Base-by-base conservation (phyloP, 2,797 vertebrate species). In the Hemibagrus guttatus region DNA sequence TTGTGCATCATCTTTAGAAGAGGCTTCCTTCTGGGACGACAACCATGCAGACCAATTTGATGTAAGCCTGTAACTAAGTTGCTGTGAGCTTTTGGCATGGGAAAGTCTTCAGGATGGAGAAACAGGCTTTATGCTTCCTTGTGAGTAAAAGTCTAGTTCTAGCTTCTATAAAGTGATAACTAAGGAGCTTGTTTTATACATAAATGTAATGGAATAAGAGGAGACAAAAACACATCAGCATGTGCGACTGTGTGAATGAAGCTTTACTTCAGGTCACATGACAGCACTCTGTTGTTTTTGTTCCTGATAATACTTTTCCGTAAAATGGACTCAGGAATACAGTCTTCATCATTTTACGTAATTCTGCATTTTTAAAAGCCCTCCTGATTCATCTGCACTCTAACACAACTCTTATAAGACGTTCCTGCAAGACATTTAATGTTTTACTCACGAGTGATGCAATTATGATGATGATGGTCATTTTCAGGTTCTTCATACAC, bases 401-500 rank as follows among this genome's bases (percentile, higher is more conserved):
- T 46, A 12, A 4, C 4, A 26, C 12, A 35, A 42, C 23, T 26
- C 39, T 52, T 49, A 49, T 49, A 49, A 49, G 46, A 49, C 26
- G 13, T 9, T 78, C 26, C 28, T 35, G 52, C 17, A 31, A 6
- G 21, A 7, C 8, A 71, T 11, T 54, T 14, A 49, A 28, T 58
- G 26, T 9, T 84, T 75, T 58, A 87, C 83, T 82, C 69, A 87
- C 83, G 19, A 99, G 94, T 54, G 94, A 95, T 86, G 97, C 94
- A 0, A 98, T 88, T 90, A 96, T 94, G 84, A 99, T 91, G 86
- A 99, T 96, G 35, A 98, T 81, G 82, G 97, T 99, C 75, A 99
- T 94, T 94, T 99, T 99, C 91, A 99, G 96, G 95, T 99, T 99
- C 95, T 99, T 99, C 97, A 99, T 99, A 90, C 98, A 99, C 97